A percentile compares a stretch with the other conserved stretches of the same genome.
These are phyloP conservation scores for Pithys albifrons DNA, from an alignment of 2,113 vertebrate genomes.

Conservation along the genomic window DNA sequence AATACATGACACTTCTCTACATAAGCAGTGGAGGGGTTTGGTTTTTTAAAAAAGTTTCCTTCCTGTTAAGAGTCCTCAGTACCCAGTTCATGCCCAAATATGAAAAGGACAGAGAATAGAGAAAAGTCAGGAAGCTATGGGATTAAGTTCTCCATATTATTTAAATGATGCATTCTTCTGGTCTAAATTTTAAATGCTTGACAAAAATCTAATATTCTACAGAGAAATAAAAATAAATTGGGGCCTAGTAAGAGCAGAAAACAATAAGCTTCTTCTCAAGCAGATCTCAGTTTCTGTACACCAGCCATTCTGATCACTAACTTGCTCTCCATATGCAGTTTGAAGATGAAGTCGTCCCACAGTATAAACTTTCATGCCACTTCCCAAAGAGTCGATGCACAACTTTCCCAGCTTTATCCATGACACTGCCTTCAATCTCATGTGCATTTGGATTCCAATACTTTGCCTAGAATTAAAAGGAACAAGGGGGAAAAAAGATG, in stretches of 20 bases:
- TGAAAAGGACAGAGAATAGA: not conserved
- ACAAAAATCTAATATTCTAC: not conserved
- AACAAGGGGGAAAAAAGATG: not conserved
- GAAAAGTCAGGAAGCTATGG: not conserved
- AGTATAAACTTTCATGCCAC: conserved; percentile 93
- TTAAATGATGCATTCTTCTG: not conserved
- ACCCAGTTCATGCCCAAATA: not conserved
- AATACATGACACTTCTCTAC: not conserved
- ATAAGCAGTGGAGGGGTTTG: not conserved
- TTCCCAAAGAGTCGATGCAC: conserved; percentile 91
- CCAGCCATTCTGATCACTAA: conserved; percentile 66
- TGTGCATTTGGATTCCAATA: conserved; percentile 94
- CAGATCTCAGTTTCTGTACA: not conserved
- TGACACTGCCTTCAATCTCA: conserved; percentile 89
- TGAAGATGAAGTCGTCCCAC: conserved; percentile 84
- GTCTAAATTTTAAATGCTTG: not conserved
- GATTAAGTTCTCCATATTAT: not conserved
- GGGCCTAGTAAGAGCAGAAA: not conserved
- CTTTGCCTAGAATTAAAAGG: conserved; percentile 81
- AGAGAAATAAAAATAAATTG: not conserved
- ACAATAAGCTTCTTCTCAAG: not conserved
- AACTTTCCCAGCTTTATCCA: conserved; percentile 85
- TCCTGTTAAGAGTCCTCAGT: not conserved
- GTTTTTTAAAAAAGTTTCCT: not conserved
- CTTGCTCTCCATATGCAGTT: conserved; percentile 94